Conservation (phyloP, 2,888 invertebrate genomes). For the Colletes collaris region DNA sequence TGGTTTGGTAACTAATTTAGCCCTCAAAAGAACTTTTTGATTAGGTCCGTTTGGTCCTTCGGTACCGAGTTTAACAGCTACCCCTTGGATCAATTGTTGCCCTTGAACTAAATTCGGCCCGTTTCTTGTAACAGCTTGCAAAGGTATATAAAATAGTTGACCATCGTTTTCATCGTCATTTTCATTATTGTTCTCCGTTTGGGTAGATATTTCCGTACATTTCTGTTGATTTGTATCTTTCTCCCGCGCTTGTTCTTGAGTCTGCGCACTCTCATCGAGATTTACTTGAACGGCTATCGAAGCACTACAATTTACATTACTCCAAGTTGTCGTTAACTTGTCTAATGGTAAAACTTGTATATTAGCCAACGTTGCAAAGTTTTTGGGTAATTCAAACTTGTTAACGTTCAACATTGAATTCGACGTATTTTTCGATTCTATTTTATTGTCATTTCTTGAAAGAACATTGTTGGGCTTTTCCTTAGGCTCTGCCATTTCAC, state of each 20-base stretch:
- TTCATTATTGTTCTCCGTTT: slow-evolving; percentile 81
- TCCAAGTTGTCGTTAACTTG: slow-evolving; percentile 80
- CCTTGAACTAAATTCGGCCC: slow-evolving; percentile 79
- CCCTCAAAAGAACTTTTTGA: slow-evolving; percentile 86
- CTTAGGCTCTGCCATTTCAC: slow-evolving; percentile 28
- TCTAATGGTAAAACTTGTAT: slow-evolving; percentile 79
- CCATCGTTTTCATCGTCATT: slow-evolving; percentile 85
- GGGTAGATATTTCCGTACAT: slow-evolving; percentile 83
- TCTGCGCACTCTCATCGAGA: slow-evolving; percentile 81
- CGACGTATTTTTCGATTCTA: slow-evolving; percentile 29
- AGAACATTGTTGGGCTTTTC: slow-evolving; percentile 2
- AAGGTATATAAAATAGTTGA: slow-evolving; percentile 87
- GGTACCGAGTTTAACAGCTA: slow-evolving; percentile 87
- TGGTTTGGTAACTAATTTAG: slow-evolving; percentile 87
- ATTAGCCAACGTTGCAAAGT: slow-evolving; percentile 76
- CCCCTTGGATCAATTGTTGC: slow-evolving; percentile 85
- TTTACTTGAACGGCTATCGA: slow-evolving; percentile 85
- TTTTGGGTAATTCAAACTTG: slow-evolving; percentile 77
- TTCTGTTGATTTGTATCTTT: slow-evolving; percentile 71
- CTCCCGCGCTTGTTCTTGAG: slow-evolving; percentile 54
- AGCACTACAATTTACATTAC: slow-evolving; percentile 83
- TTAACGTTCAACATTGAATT: slow-evolving; percentile 53
- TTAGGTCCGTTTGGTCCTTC: slow-evolving; percentile 87
- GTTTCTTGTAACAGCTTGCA: slow-evolving; percentile 84
- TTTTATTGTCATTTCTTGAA: slow-evolving; percentile 57